These are phyloP conservation scores for Lontra canadensis DNA, from an alignment of 2,113 vertebrate species.

Conservation along the genomic window DNA sequence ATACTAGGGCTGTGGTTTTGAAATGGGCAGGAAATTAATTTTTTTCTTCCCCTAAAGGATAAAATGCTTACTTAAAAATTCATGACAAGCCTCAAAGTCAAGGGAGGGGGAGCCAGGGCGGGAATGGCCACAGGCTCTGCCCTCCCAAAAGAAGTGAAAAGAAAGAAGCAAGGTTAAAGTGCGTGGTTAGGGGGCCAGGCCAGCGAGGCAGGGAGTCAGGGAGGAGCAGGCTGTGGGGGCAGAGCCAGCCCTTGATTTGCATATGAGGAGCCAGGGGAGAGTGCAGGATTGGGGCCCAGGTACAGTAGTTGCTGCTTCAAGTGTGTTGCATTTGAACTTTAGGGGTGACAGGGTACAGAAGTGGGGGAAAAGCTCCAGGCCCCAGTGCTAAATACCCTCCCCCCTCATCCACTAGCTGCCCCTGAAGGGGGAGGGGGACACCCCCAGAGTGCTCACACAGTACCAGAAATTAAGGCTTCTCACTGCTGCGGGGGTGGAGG, in stretches of 20 bases:
- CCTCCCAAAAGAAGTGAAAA: constrained; percentile 60
- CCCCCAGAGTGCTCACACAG: constrained; percentile 82
- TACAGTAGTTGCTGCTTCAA: constrained; percentile 87
- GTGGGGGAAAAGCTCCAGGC: constrained; percentile 64
- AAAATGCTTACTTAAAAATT: constrained; percentile 82
- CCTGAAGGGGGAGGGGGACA: constrained; percentile 73
- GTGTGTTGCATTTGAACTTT: constrained; percentile 82
- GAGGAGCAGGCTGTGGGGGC: constrained; percentile 70
- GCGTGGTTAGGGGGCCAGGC: constrained; percentile 81
- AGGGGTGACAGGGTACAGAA: constrained; percentile 68
- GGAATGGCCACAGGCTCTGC: constrained; percentile 63
- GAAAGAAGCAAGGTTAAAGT: constrained; percentile 85
- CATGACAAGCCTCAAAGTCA: constrained; percentile 77
- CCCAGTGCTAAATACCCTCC: constrained; percentile 75
- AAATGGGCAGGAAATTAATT: constrained; percentile 78
- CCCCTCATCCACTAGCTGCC: constrained; percentile 72
- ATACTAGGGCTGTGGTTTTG: constrained; percentile 69
- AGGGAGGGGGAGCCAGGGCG: constrained; percentile 50
- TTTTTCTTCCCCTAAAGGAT: constrained; percentile 72
- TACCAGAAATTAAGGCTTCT: constrained; percentile 83
- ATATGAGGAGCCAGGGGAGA: constrained; percentile 78
- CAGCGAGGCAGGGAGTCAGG: neutral
- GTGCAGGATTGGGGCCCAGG: constrained; percentile 76
- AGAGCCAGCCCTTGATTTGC: constrained; percentile 84
- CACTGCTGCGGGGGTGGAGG: constrained; percentile 80